Evolutionary conservation across 1,140 invertebrate species (phyloP), one percentile per base, ranked within the genome.

Genomic region (Probaryconus sp.): DNA sequence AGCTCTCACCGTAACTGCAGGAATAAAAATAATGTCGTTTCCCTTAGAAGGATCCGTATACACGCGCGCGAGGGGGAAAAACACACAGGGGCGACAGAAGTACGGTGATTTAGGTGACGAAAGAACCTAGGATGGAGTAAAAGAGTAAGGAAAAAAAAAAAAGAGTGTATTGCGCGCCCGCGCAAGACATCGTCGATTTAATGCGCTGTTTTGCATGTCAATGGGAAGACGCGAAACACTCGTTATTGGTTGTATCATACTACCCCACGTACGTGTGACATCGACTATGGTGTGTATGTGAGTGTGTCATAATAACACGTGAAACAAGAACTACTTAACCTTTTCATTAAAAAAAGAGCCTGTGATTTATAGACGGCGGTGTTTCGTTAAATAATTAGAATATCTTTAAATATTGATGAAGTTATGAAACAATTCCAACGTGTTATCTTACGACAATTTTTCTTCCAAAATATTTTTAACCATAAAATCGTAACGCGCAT

Each of bases 141-240:
- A n/a, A n/a, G n/a, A n/a, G n/a, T n/a, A n/a, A n/a, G n/a, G n/a
- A n/a, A n/a, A n/a, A n/a, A 50, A 33, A 35, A 38, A 55, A 70
- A 21, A 75, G 73, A 38, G 53, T 28, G 60, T 28, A 53, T 35
- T 28, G 48, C 18, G 42, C 37, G 71, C 68, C 63, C 63, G 80
- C 72, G 79, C 78, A 79, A 78, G 77, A 80, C 76, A 77, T 78
- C 47, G 77, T 51, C 65, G 74, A 77, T 76, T 80, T 85, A 85
- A 86, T 82, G 72, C 85, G 81, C 84, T 84, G 75, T 76, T 86
- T 85, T 85, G 81, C 85, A 85, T 86, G 53, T 78, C 78, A 84
- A 84, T 84, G 72, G 65, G 24, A 74, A 72, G 69, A 64, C 71
- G 56, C 55, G 47, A 61, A 58, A 73, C 77, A 79, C 82, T 83